A percentile compares a stretch with the other conserved stretches of the same genome.
phyloP scores from a whole-genome alignment of 2,113 vertebrate species.

The Zonotrichia leucophrys region DNA sequence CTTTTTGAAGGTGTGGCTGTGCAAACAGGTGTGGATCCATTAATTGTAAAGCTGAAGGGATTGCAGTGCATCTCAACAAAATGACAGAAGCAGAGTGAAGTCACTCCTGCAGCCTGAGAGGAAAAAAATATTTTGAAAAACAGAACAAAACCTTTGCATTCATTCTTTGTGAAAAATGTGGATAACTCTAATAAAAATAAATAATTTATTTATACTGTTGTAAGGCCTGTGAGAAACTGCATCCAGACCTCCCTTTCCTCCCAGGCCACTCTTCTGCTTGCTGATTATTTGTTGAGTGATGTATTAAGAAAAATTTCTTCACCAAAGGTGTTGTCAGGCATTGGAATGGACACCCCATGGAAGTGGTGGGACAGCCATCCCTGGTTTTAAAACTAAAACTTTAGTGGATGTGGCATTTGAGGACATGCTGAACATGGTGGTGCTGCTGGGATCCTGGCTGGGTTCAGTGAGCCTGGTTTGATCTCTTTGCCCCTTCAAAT shows the following conservation, averaged over 20 bases:
- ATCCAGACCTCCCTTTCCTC: not conserved
- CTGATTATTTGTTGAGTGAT: not conserved
- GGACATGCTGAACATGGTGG: not conserved
- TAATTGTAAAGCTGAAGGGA: not conserved
- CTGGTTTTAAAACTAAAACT: not conserved
- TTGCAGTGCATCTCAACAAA: not conserved
- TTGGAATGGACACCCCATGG: not conserved
- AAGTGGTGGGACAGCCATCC: accelerated
- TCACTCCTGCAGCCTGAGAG: not conserved
- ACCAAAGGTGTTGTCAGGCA: too few species aligned
- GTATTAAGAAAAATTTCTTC: not conserved
- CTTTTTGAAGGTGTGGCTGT: accelerated
- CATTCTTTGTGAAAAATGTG: not conserved
- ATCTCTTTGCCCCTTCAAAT: not conserved
- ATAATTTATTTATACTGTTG: not conserved
- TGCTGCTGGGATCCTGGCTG: not conserved
- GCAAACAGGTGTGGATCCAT: not conserved
- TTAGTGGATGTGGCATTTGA: not conserved
- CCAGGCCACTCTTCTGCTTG: not conserved
- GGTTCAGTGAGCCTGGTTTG: not conserved
- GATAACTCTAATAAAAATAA: not conserved
- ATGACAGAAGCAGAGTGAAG: not conserved
- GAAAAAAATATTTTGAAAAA: not conserved
- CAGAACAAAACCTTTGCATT: not conserved
- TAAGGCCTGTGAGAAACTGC: not conserved